A percentile compares a stretch with the other conserved stretches of the same genome.
These are phyloP conservation scores for Scomber scombrus DNA, from an alignment of 2,113 vertebrate species.

Conservation along the genomic window DNA sequence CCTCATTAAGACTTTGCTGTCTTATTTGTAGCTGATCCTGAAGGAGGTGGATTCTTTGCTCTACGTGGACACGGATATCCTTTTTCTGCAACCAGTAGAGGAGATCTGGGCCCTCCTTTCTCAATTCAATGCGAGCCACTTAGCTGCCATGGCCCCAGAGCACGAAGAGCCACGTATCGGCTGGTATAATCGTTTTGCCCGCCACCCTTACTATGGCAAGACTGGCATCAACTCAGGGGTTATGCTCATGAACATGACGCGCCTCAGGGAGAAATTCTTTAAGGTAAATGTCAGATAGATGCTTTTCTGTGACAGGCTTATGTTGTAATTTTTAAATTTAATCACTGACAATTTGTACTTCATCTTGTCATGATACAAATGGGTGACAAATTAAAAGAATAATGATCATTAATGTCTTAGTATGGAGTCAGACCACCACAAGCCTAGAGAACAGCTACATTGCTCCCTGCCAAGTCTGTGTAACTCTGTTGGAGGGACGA, in stretches of 20 bases:
- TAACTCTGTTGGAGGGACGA: no score
- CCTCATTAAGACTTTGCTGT: neutral
- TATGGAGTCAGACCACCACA: no score
- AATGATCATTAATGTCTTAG: no score
- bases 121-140: conserved; percentile 91
- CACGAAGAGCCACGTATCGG: conserved; percentile 96
- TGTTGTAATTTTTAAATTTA: neutral
- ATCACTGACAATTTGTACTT: neutral
- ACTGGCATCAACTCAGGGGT: conserved; percentile 98
- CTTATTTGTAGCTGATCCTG: conserved; percentile 88
- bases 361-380: neutral
- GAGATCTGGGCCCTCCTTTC: conserved; percentile 93
- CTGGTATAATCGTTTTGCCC: conserved; percentile 98
- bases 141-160: conserved; percentile 96
- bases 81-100: conserved; percentile 95
- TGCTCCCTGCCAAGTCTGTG: no score
- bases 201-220: conserved; percentile 94
- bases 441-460: no score
- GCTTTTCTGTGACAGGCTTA: neutral
- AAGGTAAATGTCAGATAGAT: conserved; percentile 82
- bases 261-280: conserved; percentile 92
- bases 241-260: conserved; percentile 98
- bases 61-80: conserved; percentile 96
- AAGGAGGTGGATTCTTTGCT: conserved; percentile 93
- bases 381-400: neutral